phyloP scores from a whole-genome alignment of 2,888 invertebrate species.

The Syrista parreyssii region DNA sequence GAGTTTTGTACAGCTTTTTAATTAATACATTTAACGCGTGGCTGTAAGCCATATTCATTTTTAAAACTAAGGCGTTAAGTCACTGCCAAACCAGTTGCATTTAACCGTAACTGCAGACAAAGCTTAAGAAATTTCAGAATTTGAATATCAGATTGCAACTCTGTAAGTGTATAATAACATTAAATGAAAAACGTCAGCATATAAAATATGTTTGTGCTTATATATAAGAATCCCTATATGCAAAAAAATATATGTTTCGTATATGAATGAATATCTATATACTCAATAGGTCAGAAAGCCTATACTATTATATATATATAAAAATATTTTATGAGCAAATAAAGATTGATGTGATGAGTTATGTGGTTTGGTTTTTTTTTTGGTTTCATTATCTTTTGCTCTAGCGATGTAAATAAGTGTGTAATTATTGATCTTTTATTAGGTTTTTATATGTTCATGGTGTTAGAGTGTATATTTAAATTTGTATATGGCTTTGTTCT shows the following conservation, averaged over 20 bases:
- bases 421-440: constrained; percentile 6
- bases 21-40: constrained; percentile 54
- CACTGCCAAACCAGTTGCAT: constrained; percentile 56
- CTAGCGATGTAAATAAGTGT: background rate
- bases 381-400: constrained; percentile 9
- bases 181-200: constrained; percentile 25
- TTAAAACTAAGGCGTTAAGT: constrained; percentile 38
- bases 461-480: constrained; percentile 1
- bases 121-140: constrained; percentile 26
- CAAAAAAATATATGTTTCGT: constrained; percentile 28
- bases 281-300: constrained; percentile 35
- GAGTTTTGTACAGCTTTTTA: constrained; percentile 61
- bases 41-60: constrained; percentile 41
- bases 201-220: constrained; percentile 44
- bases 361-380: constrained; percentile 21
- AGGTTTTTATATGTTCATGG: constrained; percentile 8
- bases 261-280: constrained; percentile 36
- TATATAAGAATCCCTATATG: constrained; percentile 35
- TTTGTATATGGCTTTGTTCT: background rate
- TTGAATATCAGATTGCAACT: constrained; percentile 18
- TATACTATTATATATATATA: constrained; percentile 36
- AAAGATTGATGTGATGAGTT: constrained; percentile 48
- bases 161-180: constrained; percentile 14
- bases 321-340: constrained; percentile 47
- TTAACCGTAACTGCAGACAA: constrained; percentile 32